A percentile compares a stretch with the other conserved stretches of the same genome.
Evolutionary conservation across 2,797 vertebrate species (phyloP).

Genomic region (Gadopsis marmoratus): DNA sequence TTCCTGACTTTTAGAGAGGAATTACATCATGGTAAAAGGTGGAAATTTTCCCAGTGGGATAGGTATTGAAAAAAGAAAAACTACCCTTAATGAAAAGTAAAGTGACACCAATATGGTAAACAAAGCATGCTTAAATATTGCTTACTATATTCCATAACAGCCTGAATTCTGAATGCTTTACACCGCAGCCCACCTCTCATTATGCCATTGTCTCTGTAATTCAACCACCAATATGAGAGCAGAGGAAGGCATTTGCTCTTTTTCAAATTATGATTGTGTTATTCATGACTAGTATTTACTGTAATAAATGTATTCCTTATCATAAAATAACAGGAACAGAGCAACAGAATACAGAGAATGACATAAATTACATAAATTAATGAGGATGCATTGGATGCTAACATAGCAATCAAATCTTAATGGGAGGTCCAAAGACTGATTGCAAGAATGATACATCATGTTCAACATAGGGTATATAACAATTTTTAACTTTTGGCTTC

Average conservation of each 20-base stretch:
- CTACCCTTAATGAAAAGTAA: slow-evolving; percentile 28
- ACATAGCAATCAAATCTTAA: slow-evolving; percentile 47
- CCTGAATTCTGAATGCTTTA: not conserved
- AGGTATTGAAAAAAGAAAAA: slow-evolving; percentile 29
- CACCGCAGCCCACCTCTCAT: not conserved
- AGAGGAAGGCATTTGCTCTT: slow-evolving; percentile 28
- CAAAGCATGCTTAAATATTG: slow-evolving; percentile 18
- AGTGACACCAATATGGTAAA: slow-evolving; percentile 37
- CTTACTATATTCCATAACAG: slow-evolving; percentile 4
- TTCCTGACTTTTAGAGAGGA: slow-evolving; percentile 61
- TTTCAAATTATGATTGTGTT: slow-evolving; percentile 32
- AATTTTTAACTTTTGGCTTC: slow-evolving; percentile 12
- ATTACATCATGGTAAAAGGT: slow-evolving; percentile 59
- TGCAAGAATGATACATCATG: slow-evolving; percentile 14
- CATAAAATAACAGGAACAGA: slow-evolving; percentile 43
- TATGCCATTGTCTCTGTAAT: slow-evolving; percentile 9
- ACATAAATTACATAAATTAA: slow-evolving; percentile 53
- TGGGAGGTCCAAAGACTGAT: slow-evolving; percentile 17
- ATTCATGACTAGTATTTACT: slow-evolving; percentile 27
- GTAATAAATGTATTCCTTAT: slow-evolving; percentile 55
- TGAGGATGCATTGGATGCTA: slow-evolving; percentile 38
- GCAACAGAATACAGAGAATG: slow-evolving; percentile 25
- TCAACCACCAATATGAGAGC: slow-evolving; percentile 6
- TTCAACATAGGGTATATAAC: not conserved
- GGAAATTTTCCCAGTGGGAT: slow-evolving; percentile 42